These are phyloP conservation scores for Scaptomyza reducta DNA, from an alignment of 2,888 invertebrate species.

Conservation along the genomic window DNA sequence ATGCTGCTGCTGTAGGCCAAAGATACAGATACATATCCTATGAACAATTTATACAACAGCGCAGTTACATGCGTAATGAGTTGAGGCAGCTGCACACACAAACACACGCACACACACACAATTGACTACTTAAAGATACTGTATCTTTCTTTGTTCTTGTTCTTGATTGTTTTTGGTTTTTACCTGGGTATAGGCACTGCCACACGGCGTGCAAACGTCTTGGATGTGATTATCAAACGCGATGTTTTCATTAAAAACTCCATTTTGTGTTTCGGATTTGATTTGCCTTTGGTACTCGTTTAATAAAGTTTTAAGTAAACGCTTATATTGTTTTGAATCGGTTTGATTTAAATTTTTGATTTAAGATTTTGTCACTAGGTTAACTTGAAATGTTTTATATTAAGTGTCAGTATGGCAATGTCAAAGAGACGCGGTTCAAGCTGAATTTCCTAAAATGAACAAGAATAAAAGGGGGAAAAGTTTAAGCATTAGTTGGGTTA, in stretches of 20 bases:
- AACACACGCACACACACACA: neutral
- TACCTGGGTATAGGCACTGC: slow-evolving; percentile 84
- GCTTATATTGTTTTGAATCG: slow-evolving; percentile 17
- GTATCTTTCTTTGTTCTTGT: slow-evolving; percentile 20
- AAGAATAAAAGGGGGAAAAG: slow-evolving; percentile 19
- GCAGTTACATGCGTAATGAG: slow-evolving; percentile 74
- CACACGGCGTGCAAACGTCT: slow-evolving; percentile 83
- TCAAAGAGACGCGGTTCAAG: slow-evolving; percentile 81
- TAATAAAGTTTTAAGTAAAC: slow-evolving; percentile 6
- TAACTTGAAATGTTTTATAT: slow-evolving; percentile 72
- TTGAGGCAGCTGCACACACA: slow-evolving; percentile 12
- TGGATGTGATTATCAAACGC: slow-evolving; percentile 82
- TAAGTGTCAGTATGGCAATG: slow-evolving; percentile 82
- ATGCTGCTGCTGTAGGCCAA: slow-evolving; percentile 29
- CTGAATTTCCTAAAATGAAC: slow-evolving; percentile 81
- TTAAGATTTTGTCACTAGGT: slow-evolving; percentile 39
- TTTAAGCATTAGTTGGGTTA: slow-evolving; percentile 33
- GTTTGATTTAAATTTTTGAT: slow-evolving; percentile 23
- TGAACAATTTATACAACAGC: slow-evolving; percentile 59
- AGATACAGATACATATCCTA: slow-evolving; percentile 33
- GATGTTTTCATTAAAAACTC: slow-evolving; percentile 84
- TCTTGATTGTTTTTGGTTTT: slow-evolving; percentile 31
- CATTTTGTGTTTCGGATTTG: slow-evolving; percentile 68
- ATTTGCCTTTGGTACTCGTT: neutral
- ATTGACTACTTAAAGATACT: slow-evolving; percentile 42